These are phyloP conservation scores for Arrhamphus sclerolepis DNA, from an alignment of 2,797 vertebrate species.

Conservation along the genomic window DNA sequence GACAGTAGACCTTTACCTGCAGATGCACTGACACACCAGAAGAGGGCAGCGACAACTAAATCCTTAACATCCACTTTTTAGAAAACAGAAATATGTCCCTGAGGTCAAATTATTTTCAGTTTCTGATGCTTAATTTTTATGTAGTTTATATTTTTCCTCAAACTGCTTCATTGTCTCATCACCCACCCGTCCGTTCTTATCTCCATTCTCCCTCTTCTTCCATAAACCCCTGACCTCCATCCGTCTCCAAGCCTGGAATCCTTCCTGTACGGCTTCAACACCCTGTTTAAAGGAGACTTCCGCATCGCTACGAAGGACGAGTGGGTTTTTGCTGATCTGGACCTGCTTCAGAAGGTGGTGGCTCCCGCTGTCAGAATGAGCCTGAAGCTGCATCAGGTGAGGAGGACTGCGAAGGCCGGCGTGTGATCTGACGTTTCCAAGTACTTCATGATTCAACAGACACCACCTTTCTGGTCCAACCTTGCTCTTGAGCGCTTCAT, in stretches of 20 bases:
- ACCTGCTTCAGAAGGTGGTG: conserved; percentile 92
- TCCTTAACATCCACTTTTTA: conserved; percentile 1
- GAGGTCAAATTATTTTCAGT: neutral
- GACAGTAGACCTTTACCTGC: conserved; percentile 1
- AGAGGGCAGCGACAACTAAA: conserved; percentile 43
- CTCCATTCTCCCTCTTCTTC: neutral
- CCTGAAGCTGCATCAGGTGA: conserved; percentile 95
- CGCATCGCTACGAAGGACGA: conserved; percentile 91
- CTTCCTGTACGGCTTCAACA: conserved; percentile 95
- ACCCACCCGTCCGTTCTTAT: neutral
- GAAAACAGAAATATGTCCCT: neutral
- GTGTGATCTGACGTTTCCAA: no score
- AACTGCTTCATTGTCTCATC: no score
- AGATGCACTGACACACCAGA: conserved; percentile 39
- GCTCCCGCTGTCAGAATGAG: conserved; percentile 96
- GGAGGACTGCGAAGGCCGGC: neutral
- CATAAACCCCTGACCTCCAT: neutral
- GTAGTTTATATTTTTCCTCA: conserved; percentile 9
- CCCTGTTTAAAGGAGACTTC: conserved; percentile 97
- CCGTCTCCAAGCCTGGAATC: conserved; percentile 89
- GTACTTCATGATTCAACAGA: neutral
- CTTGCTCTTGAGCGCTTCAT: neutral
- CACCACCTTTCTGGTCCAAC: neutral
- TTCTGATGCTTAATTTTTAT: neutral
- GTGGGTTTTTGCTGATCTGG: conserved; percentile 97